Evolutionary conservation across 1,140 invertebrate genomes (phyloP), one percentile per base, ranked within the genome.

Genomic region (Lucilia sericata): DNA sequence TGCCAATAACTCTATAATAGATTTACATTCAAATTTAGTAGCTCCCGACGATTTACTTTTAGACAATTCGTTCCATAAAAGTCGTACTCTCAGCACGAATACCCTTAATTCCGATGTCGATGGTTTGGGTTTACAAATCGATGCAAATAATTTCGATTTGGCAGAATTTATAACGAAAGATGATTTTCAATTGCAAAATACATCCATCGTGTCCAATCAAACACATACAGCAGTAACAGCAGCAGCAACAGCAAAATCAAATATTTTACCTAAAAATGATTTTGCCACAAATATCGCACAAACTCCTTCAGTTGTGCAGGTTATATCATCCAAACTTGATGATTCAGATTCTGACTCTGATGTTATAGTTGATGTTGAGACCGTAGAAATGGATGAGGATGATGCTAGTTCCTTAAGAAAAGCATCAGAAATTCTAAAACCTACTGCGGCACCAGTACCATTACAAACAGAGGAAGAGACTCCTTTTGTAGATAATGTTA

Each of bases 91-190:
- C 7, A 90, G 89, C 51, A 90, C 88, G 10, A 89, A 90, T 80
- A 90, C 89, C 19, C 84, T 88, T 1, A 36, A 65, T 70, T 90
- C 88, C 0, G 88, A 90, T 76, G 55, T 78, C 2, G 88, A 89
- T 74, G 87, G 85, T 9, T 84, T 89, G 12, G 88, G 88, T 19
- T 85, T 89, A 0, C 87, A 88, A 19, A 87, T 90, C n/a, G 89
- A 91, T 83, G 87, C 86, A 0, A 90, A 88, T 84, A 87, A 88
- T 81, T 91, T 91, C 84, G 89, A 91, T 86, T 86, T 91, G 82
- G 89, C 89, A 25, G 89, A 90, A 25, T 91, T 90, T 51, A 91
- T 91, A 74, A 91, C 89, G 13, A 89, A 91, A 86, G 89, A 91
- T 85, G 87, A 91, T 83, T 88, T 90, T 82, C 82, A 85, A 10